Evolutionary conservation across 2,797 vertebrate species (phyloP), one percentile per base, ranked within the genome.

Genomic region (Nyctibius grandis): DNA sequence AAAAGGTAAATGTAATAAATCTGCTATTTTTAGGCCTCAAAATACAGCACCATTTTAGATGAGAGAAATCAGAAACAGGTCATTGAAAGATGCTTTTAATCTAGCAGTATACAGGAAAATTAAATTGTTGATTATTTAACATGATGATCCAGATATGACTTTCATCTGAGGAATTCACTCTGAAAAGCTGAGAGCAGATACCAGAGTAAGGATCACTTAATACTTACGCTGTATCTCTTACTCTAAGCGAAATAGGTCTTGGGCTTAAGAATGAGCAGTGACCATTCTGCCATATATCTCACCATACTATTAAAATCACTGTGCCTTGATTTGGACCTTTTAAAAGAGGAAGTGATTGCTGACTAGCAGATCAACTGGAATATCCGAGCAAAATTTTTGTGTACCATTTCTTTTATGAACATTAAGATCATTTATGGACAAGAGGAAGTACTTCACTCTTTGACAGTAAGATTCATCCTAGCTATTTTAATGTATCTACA

Each of bases 71-170:
- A 95, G 47, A 87, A 95, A 91, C 96, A 93, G 59, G 15, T 92
- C 90, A 91, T 97, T 95, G 95, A 80, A 91, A 82, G 11, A 80
- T 38, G 11, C 18, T 87, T 94, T 93, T 91, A 90, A 95, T 95
- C 88, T 93, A 86, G 61, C 42, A 93, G 47, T 61, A 63, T 38
- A 76, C 11, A 67, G 36, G 40, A 91, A 87, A 92, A 88, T 59
- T 76, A 25, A 23, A 82, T 63, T 84, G 47, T 47, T 93, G 65
- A 50, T 85, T 87, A 79, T 89, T 87, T 86, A 91, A 94, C 56
- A 70, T 2, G 1, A 22, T 73, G 54, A 82, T 89, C 63, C 13
- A 4, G 92, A 91, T 85, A 76, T 9, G 16, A 68, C 85, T 93
- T 95, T 92, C 28, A 20, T 82, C 44, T 91, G 67, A 79, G 67